Percentiles rank a stretch among this genome's conserved stretches.
These are phyloP conservation scores for Oedothorax gibbosus DNA, from an alignment of 1,140 invertebrate species.

Conservation along the genomic window DNA sequence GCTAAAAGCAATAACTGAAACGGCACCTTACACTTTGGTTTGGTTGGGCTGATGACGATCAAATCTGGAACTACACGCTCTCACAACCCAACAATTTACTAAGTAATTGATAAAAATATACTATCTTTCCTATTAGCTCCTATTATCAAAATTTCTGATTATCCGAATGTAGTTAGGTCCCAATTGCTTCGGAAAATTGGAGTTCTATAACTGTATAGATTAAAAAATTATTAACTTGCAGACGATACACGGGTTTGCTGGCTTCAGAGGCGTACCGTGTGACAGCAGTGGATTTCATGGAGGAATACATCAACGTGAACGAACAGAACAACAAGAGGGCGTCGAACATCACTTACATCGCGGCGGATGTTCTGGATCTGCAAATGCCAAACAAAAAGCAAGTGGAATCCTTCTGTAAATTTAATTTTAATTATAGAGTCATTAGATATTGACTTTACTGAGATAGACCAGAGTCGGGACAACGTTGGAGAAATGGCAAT, in stretches of 20 bases:
- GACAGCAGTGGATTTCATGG: constrained; percentile 74
- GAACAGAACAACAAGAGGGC: constrained; percentile 69
- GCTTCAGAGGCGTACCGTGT: constrained; percentile 70
- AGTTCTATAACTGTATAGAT: too few relatives aligned
- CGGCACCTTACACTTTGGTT: too few relatives aligned
- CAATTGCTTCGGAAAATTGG: too few relatives aligned
- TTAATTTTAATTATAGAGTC: not conserved
- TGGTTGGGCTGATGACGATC: too few relatives aligned
- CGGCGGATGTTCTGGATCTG: constrained; percentile 73
- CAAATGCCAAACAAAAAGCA: constrained; percentile 66
- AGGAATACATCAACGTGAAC: constrained; percentile 73
- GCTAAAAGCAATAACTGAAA: too few relatives aligned
- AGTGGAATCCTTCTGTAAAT: constrained; percentile 15
- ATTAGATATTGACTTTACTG: not conserved
- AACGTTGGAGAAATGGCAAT: too few relatives aligned
- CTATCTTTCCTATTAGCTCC: too few relatives aligned
- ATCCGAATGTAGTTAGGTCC: too few relatives aligned
- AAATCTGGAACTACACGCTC: too few relatives aligned
- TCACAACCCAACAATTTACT: too few relatives aligned
- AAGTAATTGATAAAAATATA: too few relatives aligned
- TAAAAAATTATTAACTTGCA: constrained; percentile 62
- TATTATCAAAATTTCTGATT: too few relatives aligned
- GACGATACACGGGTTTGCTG: constrained; percentile 72
- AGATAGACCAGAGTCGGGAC: not conserved
- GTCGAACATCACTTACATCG: constrained; percentile 71